Base-by-base conservation (phyloP, 1,140 invertebrate species). In the Drosophila tropicalis region DNA sequence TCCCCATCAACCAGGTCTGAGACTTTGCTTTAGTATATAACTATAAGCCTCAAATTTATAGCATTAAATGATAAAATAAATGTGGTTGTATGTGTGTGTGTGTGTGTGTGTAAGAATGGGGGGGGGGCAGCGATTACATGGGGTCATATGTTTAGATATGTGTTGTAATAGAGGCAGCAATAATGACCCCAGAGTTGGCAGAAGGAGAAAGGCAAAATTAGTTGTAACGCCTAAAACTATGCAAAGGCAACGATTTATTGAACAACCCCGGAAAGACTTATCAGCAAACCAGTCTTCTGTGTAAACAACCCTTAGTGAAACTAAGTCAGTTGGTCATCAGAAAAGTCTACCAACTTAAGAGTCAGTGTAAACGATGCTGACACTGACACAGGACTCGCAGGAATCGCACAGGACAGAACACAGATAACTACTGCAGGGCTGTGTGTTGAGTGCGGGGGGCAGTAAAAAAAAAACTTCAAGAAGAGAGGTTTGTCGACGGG, bases 201-300 rank as follows among this genome's bases (percentile, higher is more conserved):
- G 5, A 36, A 36, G 72, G 67, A 67, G 61, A 54, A 36, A 15
- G 19, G 34, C 17, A 29, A 34, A 68, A 69, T 66, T 71, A 71
- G 61, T 69, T 32, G 63, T 29, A 76, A 65, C 55, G 70, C 39
- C 61, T 69, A 36, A 40, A 72, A 71, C 67, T 76, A 69, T 71
- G 61, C 67, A 64, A 86, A 86, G 70, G 72, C 66, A 51, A 76
- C 83, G 72, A 86, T 86, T 86, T 86, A 86, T 85, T 72, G 73
- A 79, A 83, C 79, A 66, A 67, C 76, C 83, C 44, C 72, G 25
- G 17, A 58, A 58, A 51, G 67, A 76, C 74, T 76, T 76, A 76
- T 76, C 73, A 76, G 36, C 65, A 63, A 39, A 64, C 15, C 72
- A 70, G 66, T 39, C 54, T 12, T 51, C 19, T 17, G 15, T 17